Conservation (phyloP, 2,888 invertebrate species). For the Hesperia comma region DNA sequence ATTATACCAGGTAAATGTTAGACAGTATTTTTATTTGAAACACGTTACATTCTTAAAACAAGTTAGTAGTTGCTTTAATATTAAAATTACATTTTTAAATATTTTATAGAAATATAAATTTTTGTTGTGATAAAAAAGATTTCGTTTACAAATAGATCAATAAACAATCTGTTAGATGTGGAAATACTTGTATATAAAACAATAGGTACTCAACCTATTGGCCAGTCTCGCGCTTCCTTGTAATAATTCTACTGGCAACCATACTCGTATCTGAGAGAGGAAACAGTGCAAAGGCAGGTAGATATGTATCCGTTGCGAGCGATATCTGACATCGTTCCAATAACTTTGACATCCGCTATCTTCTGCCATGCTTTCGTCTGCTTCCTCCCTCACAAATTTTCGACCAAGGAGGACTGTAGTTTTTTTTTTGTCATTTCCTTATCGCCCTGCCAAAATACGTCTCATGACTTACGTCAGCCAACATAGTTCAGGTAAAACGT, state of each 20-base stretch:
- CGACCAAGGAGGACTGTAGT: slow-evolving; percentile 76
- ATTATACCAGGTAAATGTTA: too few species aligned
- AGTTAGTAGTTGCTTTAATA: too few species aligned
- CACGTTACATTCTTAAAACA: too few species aligned
- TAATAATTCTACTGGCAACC: slow-evolving; percentile 47
- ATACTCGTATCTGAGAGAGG: slow-evolving; percentile 47
- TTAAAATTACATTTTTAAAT: too few species aligned
- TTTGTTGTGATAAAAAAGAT: too few species aligned
- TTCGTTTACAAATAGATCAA: too few species aligned
- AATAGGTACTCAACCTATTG: slow-evolving; percentile 32
- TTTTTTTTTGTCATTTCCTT: slow-evolving; percentile 84
- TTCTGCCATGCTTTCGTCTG: slow-evolving; percentile 49
- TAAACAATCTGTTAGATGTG: too few species aligned
- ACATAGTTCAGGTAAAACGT: slow-evolving; percentile 79
- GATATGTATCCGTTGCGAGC: slow-evolving; percentile 67
- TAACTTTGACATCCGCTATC: slow-evolving; percentile 75
- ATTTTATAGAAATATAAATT: too few species aligned
- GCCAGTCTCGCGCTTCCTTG: slow-evolving; percentile 47
- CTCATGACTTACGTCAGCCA: slow-evolving; percentile 81
- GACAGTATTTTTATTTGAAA: too few species aligned
- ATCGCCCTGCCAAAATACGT: slow-evolving; percentile 83
- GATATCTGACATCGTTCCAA: slow-evolving; percentile 79
- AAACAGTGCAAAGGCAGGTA: slow-evolving; percentile 64
- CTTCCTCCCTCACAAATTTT: slow-evolving; percentile 72
- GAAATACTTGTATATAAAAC: not conserved